Evolutionary conservation across 1,140 invertebrate species (phyloP), one percentile per base, ranked within the genome.

Genomic region (Mamestra configurata): DNA sequence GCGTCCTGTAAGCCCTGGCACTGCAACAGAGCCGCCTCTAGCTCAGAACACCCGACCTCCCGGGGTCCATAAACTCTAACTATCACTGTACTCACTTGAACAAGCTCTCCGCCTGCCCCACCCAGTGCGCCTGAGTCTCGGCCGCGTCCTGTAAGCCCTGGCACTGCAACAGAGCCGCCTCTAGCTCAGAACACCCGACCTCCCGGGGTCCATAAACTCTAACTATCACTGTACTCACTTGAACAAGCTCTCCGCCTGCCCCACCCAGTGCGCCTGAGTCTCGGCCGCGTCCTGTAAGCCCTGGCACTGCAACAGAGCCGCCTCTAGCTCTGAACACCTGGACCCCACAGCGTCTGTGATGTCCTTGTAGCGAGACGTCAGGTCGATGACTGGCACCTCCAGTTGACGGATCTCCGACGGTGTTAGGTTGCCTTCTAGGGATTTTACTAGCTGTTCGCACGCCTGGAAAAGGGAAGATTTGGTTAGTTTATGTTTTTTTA

Each of bases 221-320:
- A 0, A 66, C 27, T 71, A 37, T 24, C 13, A 7, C 40, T 49
- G 11, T 61, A 89, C 96, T 95, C 81, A 97, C 96, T 98, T 98
- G 89, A 98, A 97, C 86, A 97, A 97, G 82, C 96, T 97, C 89
- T 99, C 98, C 8, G 97, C 97, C 82, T 97, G 97, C 79, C 97
- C 97, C 40, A 99, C 94, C 98, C 98, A 99, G 59, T 96, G 93
- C 5, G 98, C 96, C 8, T 99, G 96, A 70, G 97, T 96, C 86
- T 99, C 98, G 0, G 99, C 95, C 8, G 98, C 98, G 91, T 99
- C 98, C 90, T 99, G 98, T 11, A 99, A 97, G n/a, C 98, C 98
- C 94, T 99, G 98, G 71, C 98, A 98, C 92, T 99, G 98, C 6
- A 99, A 97, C 40, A 99, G 95, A 0, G 98, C 98, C 0, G 97